Evolutionary conservation across 2,888 invertebrate species (phyloP), one percentile per base, ranked within the genome.

Genomic region (Molorchus minor): DNA sequence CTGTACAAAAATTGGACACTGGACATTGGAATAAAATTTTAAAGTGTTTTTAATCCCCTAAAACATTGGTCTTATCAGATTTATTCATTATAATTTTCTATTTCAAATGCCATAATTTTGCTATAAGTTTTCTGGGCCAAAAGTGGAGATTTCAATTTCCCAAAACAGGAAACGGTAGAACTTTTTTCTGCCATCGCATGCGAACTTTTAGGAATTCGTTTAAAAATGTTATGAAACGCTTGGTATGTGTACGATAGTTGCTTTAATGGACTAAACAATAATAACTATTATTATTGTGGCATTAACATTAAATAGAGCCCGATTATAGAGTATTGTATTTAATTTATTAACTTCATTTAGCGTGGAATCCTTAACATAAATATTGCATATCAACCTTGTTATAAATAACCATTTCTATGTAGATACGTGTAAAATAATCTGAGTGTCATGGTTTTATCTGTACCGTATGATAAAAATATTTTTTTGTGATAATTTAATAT

Each of bases 311-410:
- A 12, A 46, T 10, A 15, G 33, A 5, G 16, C 30, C 35, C 44
- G 45, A 55, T 55, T 46, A 15, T 10, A 29, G 12, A 12, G 33
- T 38, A 30, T 40, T 55, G 13, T 21, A 25, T 49, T 47, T 36
- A 35, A 47, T n/a, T 49, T 49, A 38, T 36, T n/a, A 25, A 21
- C 25, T 38, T 49, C 49, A 36, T 25, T 38, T 21, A 33, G 33
- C 3, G 49, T 13, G 33, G 38, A 59, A 65, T 58, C 62, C 62
- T 62, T 60, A 60, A 62, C 60, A 65, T 45, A 45, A 56, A 65
- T 65, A 65, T 65, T 56, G 45, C 41, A 52, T 65, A 44, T 54
- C 65, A 58, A 49, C 65, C 65, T 65, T 54, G 65, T 57, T 40
- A 47, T 36, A 58, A 54, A 56, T 56, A 17, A 43, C 16, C 33